Base-by-base conservation (phyloP, 53 echinoderm and acorn worm genomes). In the Crossaster papposus region DNA sequence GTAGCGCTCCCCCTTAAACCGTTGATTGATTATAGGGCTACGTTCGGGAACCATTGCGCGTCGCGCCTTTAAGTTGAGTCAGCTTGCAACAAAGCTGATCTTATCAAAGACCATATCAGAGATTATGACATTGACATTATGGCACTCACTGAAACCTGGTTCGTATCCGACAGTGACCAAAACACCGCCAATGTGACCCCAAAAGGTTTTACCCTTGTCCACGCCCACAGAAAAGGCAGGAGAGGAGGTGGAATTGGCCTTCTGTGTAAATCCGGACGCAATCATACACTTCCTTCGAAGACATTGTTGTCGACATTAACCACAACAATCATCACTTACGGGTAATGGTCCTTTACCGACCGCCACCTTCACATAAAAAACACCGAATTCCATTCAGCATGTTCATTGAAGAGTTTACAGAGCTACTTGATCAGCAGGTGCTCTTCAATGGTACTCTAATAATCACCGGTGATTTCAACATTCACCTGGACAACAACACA, bases 121-220 rank as follows among this genome's bases (percentile, higher is more conserved):
- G 86, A 79, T 64, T 50, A 80, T 32, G 80, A 91, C 54, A 83
- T 91, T 51, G 91, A 86, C 50, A 54, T 91, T 14, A 78, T 86
- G 78, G 84, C 84, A 36, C 70, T 91, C 15, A 91, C 91, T 8
- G 86, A 91, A 70, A 79, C 91, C 18, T 91, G 91, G 91, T 79
- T 91, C 35, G 63, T 63, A 32, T 33, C 34, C 32, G 64, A 34
- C n/a, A 29, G 81, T 63, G 63, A 81, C 30, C 30, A 20, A 64
- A 29, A 64, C 81, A 54, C 81, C 82, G n/a, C n/a, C n/a, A n/a
- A n/a, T n/a, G n/a, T n/a, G n/a, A n/a, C n/a, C n/a, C n/a, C n/a
- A n/a, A n/a, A n/a, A n/a, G n/a, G n/a, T n/a, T n/a, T n/a, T n/a
- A n/a, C n/a, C n/a, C n/a, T n/a, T n/a, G n/a, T n/a, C n/a, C n/a